Base-by-base conservation (phyloP, 2,113 vertebrate genomes). In the Microtus pennsylvanicus region DNA sequence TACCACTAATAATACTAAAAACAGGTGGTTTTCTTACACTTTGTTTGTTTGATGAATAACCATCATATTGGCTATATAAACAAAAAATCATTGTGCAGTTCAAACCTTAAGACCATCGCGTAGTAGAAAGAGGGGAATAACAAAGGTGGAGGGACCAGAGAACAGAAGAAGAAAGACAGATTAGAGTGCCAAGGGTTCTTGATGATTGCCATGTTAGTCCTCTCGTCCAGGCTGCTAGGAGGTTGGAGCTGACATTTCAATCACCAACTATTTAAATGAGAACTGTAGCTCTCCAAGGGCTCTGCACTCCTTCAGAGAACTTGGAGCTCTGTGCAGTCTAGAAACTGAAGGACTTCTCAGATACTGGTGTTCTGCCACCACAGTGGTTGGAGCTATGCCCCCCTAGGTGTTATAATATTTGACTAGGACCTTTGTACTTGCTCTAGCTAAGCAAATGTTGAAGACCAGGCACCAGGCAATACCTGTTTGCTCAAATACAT, bases 391-490 rank as follows among this genome's bases (percentile, higher is more conserved):
- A 70, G 76, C 38, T n/a, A 16, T 33, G n/a, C 19, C 55, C 33
- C 47, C 7, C 38, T 45, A 35, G 35, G 26, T 80, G 21, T 28
- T 80, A 83, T 21, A n/a, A n/a, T 52, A 92, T 94, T 93, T 95
- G 87, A 96, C 93, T 81, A 87, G 67, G 22, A 69, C 55, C 89
- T 86, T 81, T 70, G 52, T 24, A 69, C 38, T 85, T 80, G 50
- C 76, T 47, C 47, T 77, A 61, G 74, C 33, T 75, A 90, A 92
- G 76, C 81, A 96, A 95, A 91, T 28, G 72, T 97, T 58, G 50
- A 85, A 94, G 70, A 88, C 42, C 52, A 88, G 74, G 52, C 55
- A 24, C 3, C 52, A 72, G 61, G 42, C 5, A 52, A 28, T 50
- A 30, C 24, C 5, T 91, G 80, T 78, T 95, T 93, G 42, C 74